Percentiles rank a stretch among this genome's conserved stretches.
Conservation (phyloP, 2,888 invertebrate genomes). For the Cryptosula pallasiana region DNA sequence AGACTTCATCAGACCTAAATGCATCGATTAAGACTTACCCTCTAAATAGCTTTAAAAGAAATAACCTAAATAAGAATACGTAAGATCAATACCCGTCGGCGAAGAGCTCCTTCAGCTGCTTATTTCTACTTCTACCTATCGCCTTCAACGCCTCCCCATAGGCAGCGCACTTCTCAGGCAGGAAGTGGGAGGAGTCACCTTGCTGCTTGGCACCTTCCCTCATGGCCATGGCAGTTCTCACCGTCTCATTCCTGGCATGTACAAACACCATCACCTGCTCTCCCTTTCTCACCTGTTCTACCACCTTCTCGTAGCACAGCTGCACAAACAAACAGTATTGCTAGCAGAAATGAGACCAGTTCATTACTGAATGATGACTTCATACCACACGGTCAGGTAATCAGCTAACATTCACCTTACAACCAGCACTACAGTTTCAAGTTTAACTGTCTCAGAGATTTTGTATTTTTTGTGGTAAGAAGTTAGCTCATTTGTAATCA, state of each 20-base stretch:
- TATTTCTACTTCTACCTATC: constrained; percentile 58
- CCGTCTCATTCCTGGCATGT: constrained; percentile 93
- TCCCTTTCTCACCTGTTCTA: constrained; percentile 73
- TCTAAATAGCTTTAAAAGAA: too few relatives aligned
- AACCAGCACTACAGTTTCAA: too few relatives aligned
- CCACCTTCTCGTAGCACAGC: constrained; percentile 84
- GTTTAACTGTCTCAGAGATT: too few relatives aligned
- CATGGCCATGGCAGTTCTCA: constrained; percentile 76
- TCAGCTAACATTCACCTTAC: too few relatives aligned
- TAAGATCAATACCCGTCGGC: constrained; percentile 64
- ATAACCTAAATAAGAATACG: too few relatives aligned
- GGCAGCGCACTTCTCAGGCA: constrained; percentile 35
- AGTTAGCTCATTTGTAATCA: too few relatives aligned
- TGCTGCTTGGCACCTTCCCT: constrained; percentile 62
- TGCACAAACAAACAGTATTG: neutral
- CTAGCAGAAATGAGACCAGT: too few relatives aligned
- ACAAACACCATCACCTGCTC: constrained; percentile 98
- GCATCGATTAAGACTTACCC: too few relatives aligned
- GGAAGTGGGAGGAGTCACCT: constrained; percentile 42
- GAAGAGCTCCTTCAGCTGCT: constrained; percentile 76
- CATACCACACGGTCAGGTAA: too few relatives aligned
- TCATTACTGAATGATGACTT: too few relatives aligned
- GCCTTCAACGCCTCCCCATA: constrained; percentile 65
- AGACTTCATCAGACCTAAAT: too few relatives aligned
- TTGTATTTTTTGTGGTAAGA: too few relatives aligned